Evolutionary conservation across 2,113 vertebrate species (phyloP).

Genomic region (Triplophysa dalaica): DNA sequence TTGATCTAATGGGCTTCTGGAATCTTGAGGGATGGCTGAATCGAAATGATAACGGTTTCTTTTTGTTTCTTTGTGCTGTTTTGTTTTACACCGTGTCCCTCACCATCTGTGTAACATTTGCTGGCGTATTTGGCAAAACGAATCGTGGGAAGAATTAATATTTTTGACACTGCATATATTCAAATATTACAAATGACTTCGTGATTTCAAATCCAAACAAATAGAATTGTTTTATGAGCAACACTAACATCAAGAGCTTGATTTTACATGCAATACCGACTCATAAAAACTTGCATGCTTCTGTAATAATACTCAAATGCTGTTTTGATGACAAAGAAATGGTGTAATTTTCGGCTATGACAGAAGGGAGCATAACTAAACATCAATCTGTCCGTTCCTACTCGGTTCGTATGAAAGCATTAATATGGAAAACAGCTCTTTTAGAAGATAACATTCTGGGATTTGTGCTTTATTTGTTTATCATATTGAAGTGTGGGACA

Average conservation of each 20-base stretch:
- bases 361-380: slow-evolving; percentile 1
- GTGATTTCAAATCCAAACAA: slow-evolving; percentile 1
- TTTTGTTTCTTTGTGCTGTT: slow-evolving; percentile 1
- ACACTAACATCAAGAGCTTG: background rate
- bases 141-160: slow-evolving; percentile 7
- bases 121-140: slow-evolving; percentile 3
- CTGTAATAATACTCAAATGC: slow-evolving; percentile 7
- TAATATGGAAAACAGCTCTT: slow-evolving; percentile 27
- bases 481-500: slow-evolving; percentile 11
- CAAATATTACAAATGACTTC: slow-evolving; percentile 1
- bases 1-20: slow-evolving; percentile 25
- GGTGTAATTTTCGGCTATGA: slow-evolving; percentile 20
- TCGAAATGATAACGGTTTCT: background rate
- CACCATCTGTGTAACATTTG: slow-evolving; percentile 21
- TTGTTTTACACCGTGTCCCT: slow-evolving; percentile 6
- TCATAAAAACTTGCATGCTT: background rate
- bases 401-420: background rate
- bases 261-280: background rate
- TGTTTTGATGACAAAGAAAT: background rate
- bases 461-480: slow-evolving; percentile 18
- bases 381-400: background rate
- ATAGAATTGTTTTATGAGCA: background rate
- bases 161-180: background rate
- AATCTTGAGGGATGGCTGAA: slow-evolving; percentile 3
- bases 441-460: slow-evolving; percentile 11